Evolutionary conservation across 1,140 invertebrate species (phyloP).

Genomic region (Doryteuthis pealeii): DNA sequence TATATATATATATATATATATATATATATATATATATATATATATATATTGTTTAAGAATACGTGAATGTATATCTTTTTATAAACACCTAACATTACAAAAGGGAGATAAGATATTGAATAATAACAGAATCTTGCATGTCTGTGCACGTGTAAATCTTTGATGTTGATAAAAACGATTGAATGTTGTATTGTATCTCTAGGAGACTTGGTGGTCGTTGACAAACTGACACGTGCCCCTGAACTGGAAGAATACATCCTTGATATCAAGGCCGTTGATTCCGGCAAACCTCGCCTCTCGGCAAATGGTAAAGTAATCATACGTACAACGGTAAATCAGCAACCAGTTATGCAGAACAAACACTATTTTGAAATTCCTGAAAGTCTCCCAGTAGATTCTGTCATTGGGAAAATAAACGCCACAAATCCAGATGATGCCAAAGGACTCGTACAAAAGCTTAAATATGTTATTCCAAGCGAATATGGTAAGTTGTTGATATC

Average conservation of each 20-base stretch:
- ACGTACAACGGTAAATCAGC: neutral
- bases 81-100: too few relatives aligned
- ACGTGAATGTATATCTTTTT: neutral
- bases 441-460: neutral
- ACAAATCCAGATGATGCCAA: neutral
- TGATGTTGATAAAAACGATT: too few relatives aligned
- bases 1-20: too few relatives aligned
- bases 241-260: neutral
- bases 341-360: neutral
- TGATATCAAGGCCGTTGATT: neutral
- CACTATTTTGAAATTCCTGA: neutral
- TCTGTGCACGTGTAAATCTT: too few relatives aligned
- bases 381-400: neutral
- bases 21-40: too few relatives aligned
- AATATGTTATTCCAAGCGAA: neutral
- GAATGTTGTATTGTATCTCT: neutral
- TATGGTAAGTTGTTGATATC: neutral
- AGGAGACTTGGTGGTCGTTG: neutral
- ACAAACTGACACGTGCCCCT: neutral
- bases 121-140: too few relatives aligned
- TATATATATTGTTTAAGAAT: too few relatives aligned
- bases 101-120: too few relatives aligned
- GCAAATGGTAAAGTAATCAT: neutral
- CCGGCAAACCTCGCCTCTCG: neutral
- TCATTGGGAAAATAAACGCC: neutral